phyloP scores from a whole-genome alignment of 2,113 vertebrate species.

The Nasalis larvatus region DNA sequence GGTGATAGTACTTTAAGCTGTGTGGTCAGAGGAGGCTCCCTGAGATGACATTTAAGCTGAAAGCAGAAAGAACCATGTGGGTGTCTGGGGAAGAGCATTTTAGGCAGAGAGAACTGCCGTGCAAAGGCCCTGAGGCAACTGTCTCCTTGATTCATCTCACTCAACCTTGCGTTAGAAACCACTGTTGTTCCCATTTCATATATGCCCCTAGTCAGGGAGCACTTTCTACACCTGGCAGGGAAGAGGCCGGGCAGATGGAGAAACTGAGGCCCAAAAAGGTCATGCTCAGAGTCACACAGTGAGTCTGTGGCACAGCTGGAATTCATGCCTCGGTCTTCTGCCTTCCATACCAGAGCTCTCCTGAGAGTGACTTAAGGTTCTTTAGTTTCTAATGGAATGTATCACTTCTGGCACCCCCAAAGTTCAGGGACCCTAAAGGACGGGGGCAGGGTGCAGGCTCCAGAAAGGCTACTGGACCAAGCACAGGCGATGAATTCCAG shows the following conservation, averaged over 20 bases:
- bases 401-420: background rate
- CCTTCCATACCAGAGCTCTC: background rate
- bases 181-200: background rate
- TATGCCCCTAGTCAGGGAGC: background rate
- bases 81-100: background rate
- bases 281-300: background rate
- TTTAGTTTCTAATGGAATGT: background rate
- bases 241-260: background rate
- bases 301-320: background rate
- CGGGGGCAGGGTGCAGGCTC: background rate
- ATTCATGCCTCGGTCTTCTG: background rate
- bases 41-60: background rate
- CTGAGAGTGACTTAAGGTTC: background rate
- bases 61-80: background rate
- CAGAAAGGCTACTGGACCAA: background rate
- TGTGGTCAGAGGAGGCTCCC: background rate
- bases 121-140: background rate
- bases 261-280: background rate
- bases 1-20: background rate
- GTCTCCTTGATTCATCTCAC: background rate
- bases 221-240: background rate
- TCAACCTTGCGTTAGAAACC: background rate
- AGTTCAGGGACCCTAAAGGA: background rate
- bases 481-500: background rate
- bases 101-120: background rate